These are phyloP conservation scores for Oostethus manadensis DNA, from an alignment of 2,113 vertebrate species.

Conservation along the genomic window DNA sequence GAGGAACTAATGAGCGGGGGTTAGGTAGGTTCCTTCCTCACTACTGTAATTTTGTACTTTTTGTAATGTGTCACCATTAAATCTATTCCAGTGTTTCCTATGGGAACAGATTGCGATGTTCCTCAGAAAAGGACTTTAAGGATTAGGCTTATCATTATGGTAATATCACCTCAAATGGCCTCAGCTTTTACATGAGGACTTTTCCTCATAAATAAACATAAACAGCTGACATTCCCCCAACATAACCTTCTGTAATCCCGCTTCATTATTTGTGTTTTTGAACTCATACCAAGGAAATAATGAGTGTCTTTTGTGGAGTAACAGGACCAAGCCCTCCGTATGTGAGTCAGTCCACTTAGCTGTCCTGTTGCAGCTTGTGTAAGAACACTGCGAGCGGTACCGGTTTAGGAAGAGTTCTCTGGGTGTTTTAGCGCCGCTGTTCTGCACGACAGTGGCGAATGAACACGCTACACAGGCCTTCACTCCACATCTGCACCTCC, in stretches of 20 bases:
- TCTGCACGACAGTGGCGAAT: background rate
- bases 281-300: slow-evolving; percentile 8
- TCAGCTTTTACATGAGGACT: no score
- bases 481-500: slow-evolving; percentile 18
- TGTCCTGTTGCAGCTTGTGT: slow-evolving; percentile 21
- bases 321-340: slow-evolving; percentile 2
- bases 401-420: no score
- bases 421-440: background rate
- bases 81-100: no score
- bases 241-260: background rate
- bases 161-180: no score
- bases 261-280: slow-evolving; percentile 9
- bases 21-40: no score
- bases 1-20: no score
- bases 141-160: no score
- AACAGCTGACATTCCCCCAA: background rate
- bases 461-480: slow-evolving; percentile 4
- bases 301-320: slow-evolving; percentile 8
- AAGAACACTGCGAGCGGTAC: background rate
- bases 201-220: background rate
- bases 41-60: no score
- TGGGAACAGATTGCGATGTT: no score
- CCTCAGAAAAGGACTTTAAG: no score
- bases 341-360: slow-evolving; percentile 19
- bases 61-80: no score